Conservation (phyloP, 2,113 vertebrate genomes). For the Anarrhichthys ocellatus region DNA sequence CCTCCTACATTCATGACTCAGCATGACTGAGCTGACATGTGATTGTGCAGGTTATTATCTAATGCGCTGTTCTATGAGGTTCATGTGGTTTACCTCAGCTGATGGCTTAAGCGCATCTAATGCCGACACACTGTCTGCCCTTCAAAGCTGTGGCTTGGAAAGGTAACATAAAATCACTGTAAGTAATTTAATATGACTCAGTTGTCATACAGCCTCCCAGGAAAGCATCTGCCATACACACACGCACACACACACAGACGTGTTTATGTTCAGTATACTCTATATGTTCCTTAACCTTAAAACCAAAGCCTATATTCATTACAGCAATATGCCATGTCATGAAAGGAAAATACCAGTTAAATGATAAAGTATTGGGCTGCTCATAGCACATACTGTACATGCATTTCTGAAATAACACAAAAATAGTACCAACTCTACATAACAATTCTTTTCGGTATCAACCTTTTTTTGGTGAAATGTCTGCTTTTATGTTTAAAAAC, state of each 20-base stretch:
- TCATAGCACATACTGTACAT: neutral
- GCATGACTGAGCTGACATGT: neutral
- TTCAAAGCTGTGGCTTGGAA: constrained; percentile 19
- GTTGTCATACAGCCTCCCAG: neutral
- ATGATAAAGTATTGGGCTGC: neutral
- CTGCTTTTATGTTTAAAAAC: constrained; percentile 1
- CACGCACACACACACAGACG: neutral
- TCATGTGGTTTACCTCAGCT: constrained; percentile 6
- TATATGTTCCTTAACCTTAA: neutral
- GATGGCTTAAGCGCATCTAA: neutral
- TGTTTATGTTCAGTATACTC: neutral
- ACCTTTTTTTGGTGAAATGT: neutral
- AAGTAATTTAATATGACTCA: constrained; percentile 13
- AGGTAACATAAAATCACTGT: neutral
- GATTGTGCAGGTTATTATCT: neutral
- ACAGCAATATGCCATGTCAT: neutral
- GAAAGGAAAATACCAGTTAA: neutral
- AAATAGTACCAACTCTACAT: neutral
- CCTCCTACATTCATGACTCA: neutral
- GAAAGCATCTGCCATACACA: neutral
- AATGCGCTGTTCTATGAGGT: neutral
- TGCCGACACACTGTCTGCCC: constrained; percentile 2
- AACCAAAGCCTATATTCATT: neutral
- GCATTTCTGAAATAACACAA: constrained; percentile 3
- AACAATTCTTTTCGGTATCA: neutral